These are phyloP conservation scores for Oostethus manadensis DNA, from an alignment of 2,113 vertebrate genomes.

Conservation along the genomic window DNA sequence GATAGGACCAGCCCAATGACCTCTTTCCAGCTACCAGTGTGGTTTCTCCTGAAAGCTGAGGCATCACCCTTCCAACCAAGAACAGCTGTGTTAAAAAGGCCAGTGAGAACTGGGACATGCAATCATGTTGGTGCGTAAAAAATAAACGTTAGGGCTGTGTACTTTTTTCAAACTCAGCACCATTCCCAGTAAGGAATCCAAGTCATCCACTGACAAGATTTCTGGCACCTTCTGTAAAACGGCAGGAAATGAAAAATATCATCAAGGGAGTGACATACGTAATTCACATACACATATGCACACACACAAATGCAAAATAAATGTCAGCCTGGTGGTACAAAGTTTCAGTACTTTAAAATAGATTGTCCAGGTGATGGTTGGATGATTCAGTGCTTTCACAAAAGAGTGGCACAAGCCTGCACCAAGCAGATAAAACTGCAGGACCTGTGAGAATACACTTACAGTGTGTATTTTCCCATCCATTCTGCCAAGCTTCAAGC, in stretches of 20 bases:
- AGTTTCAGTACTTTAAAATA: slow-evolving; percentile 33
- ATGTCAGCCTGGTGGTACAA: slow-evolving; percentile 15
- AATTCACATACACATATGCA: slow-evolving; percentile 7
- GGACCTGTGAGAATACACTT: neutral
- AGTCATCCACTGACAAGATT: slow-evolving; percentile 16
- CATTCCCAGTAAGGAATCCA: slow-evolving; percentile 32
- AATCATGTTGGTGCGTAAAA: slow-evolving; percentile 16
- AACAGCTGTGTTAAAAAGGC: neutral
- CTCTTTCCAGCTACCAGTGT: too few relatives aligned
- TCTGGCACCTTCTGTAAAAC: slow-evolving; percentile 20
- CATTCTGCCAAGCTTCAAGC: neutral
- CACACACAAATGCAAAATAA: too few relatives aligned
- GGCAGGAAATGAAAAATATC: slow-evolving; percentile 48
- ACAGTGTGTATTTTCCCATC: neutral
- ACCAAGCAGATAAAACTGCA: neutral
- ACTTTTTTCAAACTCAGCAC: slow-evolving; percentile 13
- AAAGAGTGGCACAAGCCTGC: slow-evolving; percentile 32
- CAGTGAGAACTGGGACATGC: slow-evolving; percentile 14
- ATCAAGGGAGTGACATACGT: slow-evolving; percentile 12
- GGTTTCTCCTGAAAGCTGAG: too few relatives aligned
- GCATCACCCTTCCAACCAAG: neutral
- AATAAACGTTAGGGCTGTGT: slow-evolving; percentile 14
- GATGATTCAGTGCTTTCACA: slow-evolving; percentile 52
- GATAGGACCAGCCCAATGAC: too few relatives aligned
- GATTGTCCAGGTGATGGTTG: slow-evolving; percentile 37